Evolutionary conservation across 2,797 vertebrate genomes (phyloP).

Genomic region (Eurystomus glaucurus): DNA sequence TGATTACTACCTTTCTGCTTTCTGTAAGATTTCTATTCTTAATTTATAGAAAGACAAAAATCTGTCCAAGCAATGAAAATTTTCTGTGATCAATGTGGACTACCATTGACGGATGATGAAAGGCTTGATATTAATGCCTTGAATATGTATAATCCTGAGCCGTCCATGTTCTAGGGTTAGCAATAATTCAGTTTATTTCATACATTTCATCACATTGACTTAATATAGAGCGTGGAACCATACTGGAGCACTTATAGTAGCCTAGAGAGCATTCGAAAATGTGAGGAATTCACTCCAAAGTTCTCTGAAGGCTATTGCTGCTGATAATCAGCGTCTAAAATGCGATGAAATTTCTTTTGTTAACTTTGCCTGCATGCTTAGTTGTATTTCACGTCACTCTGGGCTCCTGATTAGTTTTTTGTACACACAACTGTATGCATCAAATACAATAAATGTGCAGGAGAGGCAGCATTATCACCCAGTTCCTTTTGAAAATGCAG

Average conservation of each 20-base stretch:
- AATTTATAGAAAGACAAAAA: slow-evolving; percentile 64
- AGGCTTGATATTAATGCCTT: slow-evolving; percentile 53
- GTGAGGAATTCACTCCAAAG: slow-evolving; percentile 38
- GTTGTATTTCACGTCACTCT: slow-evolving; percentile 70
- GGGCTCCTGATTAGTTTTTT: slow-evolving; percentile 72
- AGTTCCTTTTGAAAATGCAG: slow-evolving; percentile 67
- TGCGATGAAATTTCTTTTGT: slow-evolving; percentile 72
- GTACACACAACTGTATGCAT: slow-evolving; percentile 60
- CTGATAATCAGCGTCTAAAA: slow-evolving; percentile 72
- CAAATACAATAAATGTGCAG: slow-evolving; percentile 70
- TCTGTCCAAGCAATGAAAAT: slow-evolving; percentile 73
- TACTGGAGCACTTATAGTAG: not conserved
- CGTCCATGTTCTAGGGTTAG: slow-evolving; percentile 34
- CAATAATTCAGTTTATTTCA: slow-evolving; percentile 62
- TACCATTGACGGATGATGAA: slow-evolving; percentile 65
- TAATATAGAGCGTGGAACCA: slow-evolving; percentile 29
- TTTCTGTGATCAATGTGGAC: slow-evolving; percentile 60
- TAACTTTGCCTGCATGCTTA: slow-evolving; percentile 67
- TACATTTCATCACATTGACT: slow-evolving; percentile 37
- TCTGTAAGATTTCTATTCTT: slow-evolving; percentile 38
- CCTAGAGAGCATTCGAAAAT: slow-evolving; percentile 33
- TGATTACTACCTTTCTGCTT: not conserved
- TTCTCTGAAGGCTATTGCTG: slow-evolving; percentile 68
- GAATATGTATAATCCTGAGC: slow-evolving; percentile 39
- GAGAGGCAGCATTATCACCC: slow-evolving; percentile 73